Conservation (phyloP, 2,797 vertebrate species). For the Phaenicophaeus curvirostris region DNA sequence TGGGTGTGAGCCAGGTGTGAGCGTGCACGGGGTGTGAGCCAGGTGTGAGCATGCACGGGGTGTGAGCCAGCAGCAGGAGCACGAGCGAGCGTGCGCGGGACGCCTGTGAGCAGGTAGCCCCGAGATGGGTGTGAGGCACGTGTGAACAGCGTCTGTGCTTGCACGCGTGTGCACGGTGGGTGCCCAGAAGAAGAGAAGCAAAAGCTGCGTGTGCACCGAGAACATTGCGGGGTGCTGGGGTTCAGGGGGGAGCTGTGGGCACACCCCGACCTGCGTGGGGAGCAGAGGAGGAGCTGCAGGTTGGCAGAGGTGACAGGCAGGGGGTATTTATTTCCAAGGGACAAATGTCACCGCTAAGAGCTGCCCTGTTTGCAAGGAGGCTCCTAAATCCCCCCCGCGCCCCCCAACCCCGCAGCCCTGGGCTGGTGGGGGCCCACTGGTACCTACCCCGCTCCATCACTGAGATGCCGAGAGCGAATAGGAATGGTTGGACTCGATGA, state of each 20-base stretch:
- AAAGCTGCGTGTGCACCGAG: too few relatives aligned
- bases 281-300: too few relatives aligned
- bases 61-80: too few relatives aligned
- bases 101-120: not conserved
- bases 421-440: too few relatives aligned
- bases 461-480: fast-evolving
- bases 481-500: too few relatives aligned
- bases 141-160: not conserved
- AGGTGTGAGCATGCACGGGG: not conserved
- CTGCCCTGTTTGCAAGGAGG: not conserved
- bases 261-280: not conserved
- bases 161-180: not conserved
- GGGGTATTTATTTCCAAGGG: not conserved
- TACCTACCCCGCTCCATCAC: not conserved
- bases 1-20: too few relatives aligned
- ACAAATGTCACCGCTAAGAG: not conserved
- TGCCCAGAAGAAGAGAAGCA: not conserved
- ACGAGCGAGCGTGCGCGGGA: not conserved
- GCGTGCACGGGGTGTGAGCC: too few relatives aligned
- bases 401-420: too few relatives aligned
- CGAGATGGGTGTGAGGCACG: fast-evolving
- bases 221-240: not conserved
- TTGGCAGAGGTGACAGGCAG: not conserved
- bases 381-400: not conserved
- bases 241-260: too few relatives aligned